Percentiles rank a stretch among this genome's conserved stretches.
phyloP scores from a whole-genome alignment of 2,113 vertebrate species.

The Mobula birostris region DNA sequence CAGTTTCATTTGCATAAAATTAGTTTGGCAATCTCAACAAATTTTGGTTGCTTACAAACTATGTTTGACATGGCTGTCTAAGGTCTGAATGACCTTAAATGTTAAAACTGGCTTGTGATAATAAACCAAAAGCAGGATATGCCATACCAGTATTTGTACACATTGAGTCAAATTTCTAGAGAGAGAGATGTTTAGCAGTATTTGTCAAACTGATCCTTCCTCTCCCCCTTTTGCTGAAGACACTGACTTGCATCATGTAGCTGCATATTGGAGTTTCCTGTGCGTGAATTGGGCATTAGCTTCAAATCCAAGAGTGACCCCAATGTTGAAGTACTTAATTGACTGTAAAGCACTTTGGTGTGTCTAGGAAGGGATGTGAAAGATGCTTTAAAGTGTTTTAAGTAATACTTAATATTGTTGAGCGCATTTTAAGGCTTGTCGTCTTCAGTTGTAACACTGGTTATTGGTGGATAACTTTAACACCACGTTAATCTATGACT shows the following conservation, averaged over 20 bases:
- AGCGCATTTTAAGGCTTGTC: not conserved
- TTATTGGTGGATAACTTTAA: not conserved
- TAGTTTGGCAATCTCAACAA: not conserved
- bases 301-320: too few species aligned
- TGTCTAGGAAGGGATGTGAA: too few species aligned
- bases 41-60: not conserved
- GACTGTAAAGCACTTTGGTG: too few species aligned
- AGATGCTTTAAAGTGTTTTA: not conserved
- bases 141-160: not conserved
- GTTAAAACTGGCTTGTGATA: too few species aligned
- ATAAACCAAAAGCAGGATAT: too few species aligned
- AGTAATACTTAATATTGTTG: not conserved
- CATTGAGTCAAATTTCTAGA: not conserved
- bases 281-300: too few species aligned
- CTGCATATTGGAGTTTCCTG: too few species aligned
- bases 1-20: not conserved
- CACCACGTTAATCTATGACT: not conserved
- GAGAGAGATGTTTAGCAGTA: not conserved
- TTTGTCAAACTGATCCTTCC: not conserved
- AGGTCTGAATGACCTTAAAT: not conserved
- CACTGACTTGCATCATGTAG: not conserved
- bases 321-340: too few species aligned
- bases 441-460: not conserved
- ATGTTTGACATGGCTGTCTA: not conserved
- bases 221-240: not conserved